Conservation (phyloP, 2,888 invertebrate species). For the Hirtodrosophila histrioides region DNA sequence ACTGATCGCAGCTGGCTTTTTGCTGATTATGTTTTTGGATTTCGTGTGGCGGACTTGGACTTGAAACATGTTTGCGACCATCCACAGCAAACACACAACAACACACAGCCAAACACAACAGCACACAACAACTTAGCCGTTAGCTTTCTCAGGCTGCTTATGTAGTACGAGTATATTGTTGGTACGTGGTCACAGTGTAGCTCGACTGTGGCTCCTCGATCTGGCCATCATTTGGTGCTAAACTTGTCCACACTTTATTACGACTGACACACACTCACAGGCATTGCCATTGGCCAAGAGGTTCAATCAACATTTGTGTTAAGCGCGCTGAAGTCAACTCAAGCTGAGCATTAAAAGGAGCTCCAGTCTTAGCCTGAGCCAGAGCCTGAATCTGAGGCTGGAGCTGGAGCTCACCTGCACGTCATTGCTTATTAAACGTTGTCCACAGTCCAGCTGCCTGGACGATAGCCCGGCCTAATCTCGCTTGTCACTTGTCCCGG, state of each 20-base stretch:
- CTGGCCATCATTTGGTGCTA: slow-evolving; percentile 65
- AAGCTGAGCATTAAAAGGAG: slow-evolving; percentile 34
- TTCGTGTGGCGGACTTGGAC: slow-evolving; percentile 54
- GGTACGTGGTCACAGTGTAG: slow-evolving; percentile 27
- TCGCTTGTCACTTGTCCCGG: slow-evolving; percentile 66
- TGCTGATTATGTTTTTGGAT: slow-evolving; percentile 56
- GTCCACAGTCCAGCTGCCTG: slow-evolving; percentile 26
- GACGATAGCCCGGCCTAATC: slow-evolving; percentile 55
- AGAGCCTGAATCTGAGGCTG: neutral
- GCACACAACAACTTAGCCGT: slow-evolving; percentile 47
- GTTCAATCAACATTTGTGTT: slow-evolving; percentile 59
- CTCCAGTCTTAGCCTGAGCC: slow-evolving; percentile 4
- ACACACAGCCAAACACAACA: neutral
- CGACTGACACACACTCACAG: slow-evolving; percentile 52
- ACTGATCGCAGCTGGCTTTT: slow-evolving; percentile 43
- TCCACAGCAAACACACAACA: slow-evolving; percentile 14
- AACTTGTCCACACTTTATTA: slow-evolving; percentile 78
- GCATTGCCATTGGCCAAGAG: slow-evolving; percentile 37
- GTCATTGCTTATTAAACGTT: slow-evolving; percentile 72
- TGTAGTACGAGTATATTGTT: slow-evolving; percentile 24
- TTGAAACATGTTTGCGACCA: slow-evolving; percentile 64
- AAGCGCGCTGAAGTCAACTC: slow-evolving; percentile 32
- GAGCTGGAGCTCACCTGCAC: slow-evolving; percentile 53
- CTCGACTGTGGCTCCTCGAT: slow-evolving; percentile 26
- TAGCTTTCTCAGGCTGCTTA: slow-evolving; percentile 57